phyloP scores from a whole-genome alignment of 2,888 invertebrate genomes.

The Diadegma fenestrale region DNA sequence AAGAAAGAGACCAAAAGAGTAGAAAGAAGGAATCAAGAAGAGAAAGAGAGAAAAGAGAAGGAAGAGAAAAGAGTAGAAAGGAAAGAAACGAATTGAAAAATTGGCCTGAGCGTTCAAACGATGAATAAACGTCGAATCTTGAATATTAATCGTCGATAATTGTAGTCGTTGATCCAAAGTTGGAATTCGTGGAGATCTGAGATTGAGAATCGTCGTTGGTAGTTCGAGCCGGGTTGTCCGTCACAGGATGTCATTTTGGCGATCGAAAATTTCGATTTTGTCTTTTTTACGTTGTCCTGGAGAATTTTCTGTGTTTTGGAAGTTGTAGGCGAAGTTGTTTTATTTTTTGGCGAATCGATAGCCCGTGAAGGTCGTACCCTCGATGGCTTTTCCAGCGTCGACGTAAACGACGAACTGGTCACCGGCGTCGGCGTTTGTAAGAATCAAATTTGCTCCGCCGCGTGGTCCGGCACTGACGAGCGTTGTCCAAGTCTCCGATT shows the following conservation, averaged over 20 bases:
- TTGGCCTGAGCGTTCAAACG: slow-evolving; percentile 47
- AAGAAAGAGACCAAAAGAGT: slow-evolving; percentile 58
- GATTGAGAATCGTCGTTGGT: slow-evolving; percentile 10
- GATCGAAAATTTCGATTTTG: slow-evolving; percentile 26
- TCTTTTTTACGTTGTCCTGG: slow-evolving; percentile 28
- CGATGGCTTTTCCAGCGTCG: slow-evolving; percentile 79
- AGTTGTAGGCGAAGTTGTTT: slow-evolving; percentile 29
- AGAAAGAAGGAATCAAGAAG: not conserved
- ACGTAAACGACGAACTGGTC: slow-evolving; percentile 83
- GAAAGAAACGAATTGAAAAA: slow-evolving; percentile 29
- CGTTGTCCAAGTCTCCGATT: slow-evolving; percentile 78
- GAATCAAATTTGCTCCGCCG: slow-evolving; percentile 82
- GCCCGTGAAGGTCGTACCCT: slow-evolving; percentile 82
- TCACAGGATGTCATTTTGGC: slow-evolving; percentile 58
- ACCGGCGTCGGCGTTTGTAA: slow-evolving; percentile 82
- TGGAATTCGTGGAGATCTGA: slow-evolving; percentile 10
- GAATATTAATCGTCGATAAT: slow-evolving; percentile 21
- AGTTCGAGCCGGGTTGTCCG: slow-evolving; percentile 55
- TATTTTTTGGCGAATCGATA: slow-evolving; percentile 83
- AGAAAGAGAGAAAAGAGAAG: slow-evolving; percentile 13
- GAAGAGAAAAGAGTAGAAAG: slow-evolving; percentile 26
- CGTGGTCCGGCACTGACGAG: slow-evolving; percentile 77
- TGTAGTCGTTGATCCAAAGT: slow-evolving; percentile 12
- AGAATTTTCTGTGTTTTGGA: slow-evolving; percentile 43
- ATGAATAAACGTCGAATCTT: slow-evolving; percentile 44